Evolutionary conservation across 2,113 vertebrate genomes (phyloP).

Genomic region (Fregata magnificens): DNA sequence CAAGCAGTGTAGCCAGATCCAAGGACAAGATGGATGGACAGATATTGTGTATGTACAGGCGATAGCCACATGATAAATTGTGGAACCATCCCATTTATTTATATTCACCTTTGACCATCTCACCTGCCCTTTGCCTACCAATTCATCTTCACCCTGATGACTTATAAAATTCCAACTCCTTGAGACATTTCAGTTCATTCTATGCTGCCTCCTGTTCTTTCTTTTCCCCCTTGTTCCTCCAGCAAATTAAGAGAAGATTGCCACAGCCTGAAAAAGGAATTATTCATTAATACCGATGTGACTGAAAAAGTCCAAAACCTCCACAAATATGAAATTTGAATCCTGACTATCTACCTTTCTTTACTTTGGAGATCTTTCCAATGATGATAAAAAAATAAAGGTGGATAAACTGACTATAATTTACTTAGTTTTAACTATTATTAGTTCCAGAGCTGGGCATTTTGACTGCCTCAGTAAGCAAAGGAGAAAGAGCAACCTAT

Average conservation of each 20-base stretch:
- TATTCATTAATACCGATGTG: background rate
- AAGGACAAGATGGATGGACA: constrained; percentile 46
- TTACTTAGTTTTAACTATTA: background rate
- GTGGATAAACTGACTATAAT: background rate
- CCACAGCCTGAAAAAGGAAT: background rate
- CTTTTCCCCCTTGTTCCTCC: background rate
- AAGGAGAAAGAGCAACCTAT: background rate
- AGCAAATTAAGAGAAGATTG: background rate
- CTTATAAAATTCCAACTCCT: background rate
- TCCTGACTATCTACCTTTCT: background rate
- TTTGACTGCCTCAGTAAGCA: background rate
- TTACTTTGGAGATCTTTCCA: background rate
- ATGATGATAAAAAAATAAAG: background rate
- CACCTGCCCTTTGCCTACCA: background rate
- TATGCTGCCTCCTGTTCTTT: background rate
- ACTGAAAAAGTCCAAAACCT: background rate
- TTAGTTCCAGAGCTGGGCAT: background rate
- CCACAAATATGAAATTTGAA: background rate
- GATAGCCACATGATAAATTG: constrained; percentile 31
- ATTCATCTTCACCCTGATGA: background rate
- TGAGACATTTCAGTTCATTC: too few relatives aligned
- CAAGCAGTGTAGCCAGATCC: background rate
- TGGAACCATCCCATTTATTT: constrained; percentile 26
- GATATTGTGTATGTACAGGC: background rate
- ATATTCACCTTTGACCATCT: constrained; percentile 39